A percentile compares a stretch with the other conserved stretches of the same genome.
These are phyloP conservation scores for Paradisaea rubra DNA, from an alignment of 2,113 vertebrate species.

Conservation along the genomic window DNA sequence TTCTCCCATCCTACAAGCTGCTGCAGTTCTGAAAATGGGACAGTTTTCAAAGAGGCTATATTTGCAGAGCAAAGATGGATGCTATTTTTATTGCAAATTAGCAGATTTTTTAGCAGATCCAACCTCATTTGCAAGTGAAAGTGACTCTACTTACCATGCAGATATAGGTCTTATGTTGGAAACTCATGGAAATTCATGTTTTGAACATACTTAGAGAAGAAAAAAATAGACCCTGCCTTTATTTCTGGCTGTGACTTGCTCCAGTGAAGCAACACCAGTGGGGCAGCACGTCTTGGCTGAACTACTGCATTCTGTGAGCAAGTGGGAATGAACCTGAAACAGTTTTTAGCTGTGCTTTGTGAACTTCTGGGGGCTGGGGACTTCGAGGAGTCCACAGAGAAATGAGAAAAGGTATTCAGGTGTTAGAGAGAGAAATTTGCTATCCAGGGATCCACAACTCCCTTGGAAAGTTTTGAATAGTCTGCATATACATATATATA, in stretches of 20 bases:
- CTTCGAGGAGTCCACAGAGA: not conserved
- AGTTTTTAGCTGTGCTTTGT: not conserved
- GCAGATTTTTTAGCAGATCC: constrained; percentile 62
- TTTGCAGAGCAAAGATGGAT: constrained; percentile 61
- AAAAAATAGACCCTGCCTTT: constrained; percentile 60
- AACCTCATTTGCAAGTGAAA: constrained; percentile 66
- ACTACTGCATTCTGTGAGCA: not conserved
- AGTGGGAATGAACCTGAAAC: not conserved
- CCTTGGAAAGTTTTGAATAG: not conserved
- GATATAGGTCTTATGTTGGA: constrained; percentile 64
- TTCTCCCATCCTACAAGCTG: constrained; percentile 49
- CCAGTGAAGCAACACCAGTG: constrained; percentile 24
- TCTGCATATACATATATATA: not conserved
- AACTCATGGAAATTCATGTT: constrained; percentile 66
- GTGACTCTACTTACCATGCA: constrained; percentile 63
- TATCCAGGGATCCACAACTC: not conserved
- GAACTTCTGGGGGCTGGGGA: not conserved
- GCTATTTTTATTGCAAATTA: constrained; percentile 67
- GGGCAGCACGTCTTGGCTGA: constrained; percentile 4
- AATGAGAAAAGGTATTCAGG: not conserved
- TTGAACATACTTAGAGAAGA: constrained; percentile 54
- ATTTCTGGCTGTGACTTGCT: constrained; percentile 46
- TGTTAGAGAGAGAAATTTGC: not conserved
- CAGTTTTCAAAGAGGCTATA: constrained; percentile 62
- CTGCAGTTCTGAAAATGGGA: constrained; percentile 61